These are phyloP conservation scores for Brachynemurus nebulosus DNA, from an alignment of 2,888 invertebrate genomes.

Conservation along the genomic window DNA sequence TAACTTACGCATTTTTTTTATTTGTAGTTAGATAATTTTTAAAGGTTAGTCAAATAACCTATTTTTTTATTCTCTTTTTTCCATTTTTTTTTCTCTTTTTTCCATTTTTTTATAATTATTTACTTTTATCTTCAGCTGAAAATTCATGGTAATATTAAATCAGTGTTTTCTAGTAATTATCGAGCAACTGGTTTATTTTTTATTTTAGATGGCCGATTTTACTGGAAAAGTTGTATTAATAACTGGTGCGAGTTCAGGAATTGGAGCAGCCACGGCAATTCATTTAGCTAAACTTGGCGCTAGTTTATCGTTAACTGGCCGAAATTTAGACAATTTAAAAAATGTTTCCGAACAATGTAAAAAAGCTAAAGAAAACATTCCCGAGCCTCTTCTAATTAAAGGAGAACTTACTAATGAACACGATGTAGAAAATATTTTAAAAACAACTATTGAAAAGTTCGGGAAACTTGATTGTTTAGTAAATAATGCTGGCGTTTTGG, in stretches of 20 bases:
- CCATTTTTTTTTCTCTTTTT: too few relatives aligned
- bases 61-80: too few relatives aligned
- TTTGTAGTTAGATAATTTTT: too few relatives aligned
- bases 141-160: too few relatives aligned
- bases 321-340: slow-evolving; percentile 53
- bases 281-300: slow-evolving; percentile 64
- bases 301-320: slow-evolving; percentile 53
- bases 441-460: slow-evolving; percentile 57
- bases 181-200: too few relatives aligned
- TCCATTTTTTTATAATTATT: too few relatives aligned
- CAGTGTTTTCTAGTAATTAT: too few relatives aligned
- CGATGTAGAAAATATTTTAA: slow-evolving; percentile 57
- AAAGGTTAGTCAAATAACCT: too few relatives aligned
- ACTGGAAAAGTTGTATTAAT: slow-evolving; percentile 59
- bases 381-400: slow-evolving; percentile 41
- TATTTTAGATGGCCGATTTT: slow-evolving; percentile 32
- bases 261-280: slow-evolving; percentile 69
- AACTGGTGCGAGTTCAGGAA: slow-evolving; percentile 75
- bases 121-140: too few relatives aligned
- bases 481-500: slow-evolving; percentile 82
- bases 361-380: slow-evolving; percentile 23
- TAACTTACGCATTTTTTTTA: too few relatives aligned
- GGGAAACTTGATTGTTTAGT: slow-evolving; percentile 67
- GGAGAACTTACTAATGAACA: slow-evolving; percentile 62
- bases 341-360: slow-evolving; percentile 44